Percentiles rank a stretch among this genome's conserved stretches.
These are phyloP conservation scores for Syritta pipiens DNA, from an alignment of 2,888 invertebrate species.

Conservation along the genomic window DNA sequence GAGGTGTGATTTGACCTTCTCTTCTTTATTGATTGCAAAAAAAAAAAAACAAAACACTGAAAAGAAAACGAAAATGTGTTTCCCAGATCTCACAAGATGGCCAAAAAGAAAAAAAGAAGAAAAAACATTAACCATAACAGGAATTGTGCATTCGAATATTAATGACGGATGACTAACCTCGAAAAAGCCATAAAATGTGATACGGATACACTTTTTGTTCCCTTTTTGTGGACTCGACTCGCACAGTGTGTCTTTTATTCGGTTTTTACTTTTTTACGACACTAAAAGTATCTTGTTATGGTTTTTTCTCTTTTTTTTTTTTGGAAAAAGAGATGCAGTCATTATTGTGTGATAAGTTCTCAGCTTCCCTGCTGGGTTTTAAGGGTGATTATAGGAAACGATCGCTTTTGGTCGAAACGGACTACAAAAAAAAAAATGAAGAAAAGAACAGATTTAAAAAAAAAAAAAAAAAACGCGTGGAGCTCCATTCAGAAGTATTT, in stretches of 20 bases:
- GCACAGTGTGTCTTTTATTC: slow-evolving; percentile 51
- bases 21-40: slow-evolving; percentile 18
- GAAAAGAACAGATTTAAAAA: no score
- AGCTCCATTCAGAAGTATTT: slow-evolving; percentile 6
- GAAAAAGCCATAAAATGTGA: slow-evolving; percentile 63
- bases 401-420: slow-evolving; percentile 18
- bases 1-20: background rate
- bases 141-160: slow-evolving; percentile 56
- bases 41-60: background rate
- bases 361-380: slow-evolving; percentile 65
- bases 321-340: slow-evolving; percentile 51
- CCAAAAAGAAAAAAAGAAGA: no score
- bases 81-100: slow-evolving; percentile 16
- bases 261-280: slow-evolving; percentile 71
- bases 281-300: slow-evolving; percentile 70
- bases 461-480: no score
- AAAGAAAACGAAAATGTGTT: background rate
- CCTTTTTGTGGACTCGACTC: slow-evolving; percentile 9
- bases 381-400: slow-evolving; percentile 63
- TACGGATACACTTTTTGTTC: slow-evolving; percentile 40
- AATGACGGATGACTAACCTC: slow-evolving; percentile 65
- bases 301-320: no score
- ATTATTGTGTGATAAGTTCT: slow-evolving; percentile 66
- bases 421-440: no score
- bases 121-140: slow-evolving; percentile 34